A percentile compares a stretch with the other conserved stretches of the same genome.
Evolutionary conservation across 2,888 invertebrate genomes (phyloP).

Genomic region (Chloroclysta siterata): DNA sequence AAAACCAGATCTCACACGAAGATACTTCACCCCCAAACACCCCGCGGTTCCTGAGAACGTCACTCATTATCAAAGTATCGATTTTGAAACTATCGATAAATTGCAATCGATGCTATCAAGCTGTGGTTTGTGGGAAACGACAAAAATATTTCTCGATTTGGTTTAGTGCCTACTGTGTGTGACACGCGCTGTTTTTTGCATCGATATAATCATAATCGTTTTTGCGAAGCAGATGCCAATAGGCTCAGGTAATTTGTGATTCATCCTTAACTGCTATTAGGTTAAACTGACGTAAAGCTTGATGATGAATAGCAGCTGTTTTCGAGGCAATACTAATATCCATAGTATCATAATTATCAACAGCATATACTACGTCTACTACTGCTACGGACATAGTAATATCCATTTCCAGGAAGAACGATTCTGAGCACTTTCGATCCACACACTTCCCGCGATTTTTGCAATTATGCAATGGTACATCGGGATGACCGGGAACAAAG

Average conservation of each 20-base stretch:
- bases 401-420: no score
- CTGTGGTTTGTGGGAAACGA: conserved; percentile 74
- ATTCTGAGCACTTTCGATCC: no score
- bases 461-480: no score
- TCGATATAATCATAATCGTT: background rate
- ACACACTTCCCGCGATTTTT: no score
- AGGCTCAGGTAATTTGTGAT: conserved; percentile 22
- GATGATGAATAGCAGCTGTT: conserved; percentile 1
- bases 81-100: conserved; percentile 64
- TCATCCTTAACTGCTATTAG: conserved; percentile 1
- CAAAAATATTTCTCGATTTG: conserved; percentile 47
- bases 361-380: no score
- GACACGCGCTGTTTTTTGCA: conserved; percentile 48
- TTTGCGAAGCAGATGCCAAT: conserved; percentile 45
- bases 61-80: conserved; percentile 70
- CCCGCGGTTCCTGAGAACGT: conserved; percentile 77
- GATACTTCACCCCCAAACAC: conserved; percentile 71
- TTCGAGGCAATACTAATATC: background rate
- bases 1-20: conserved; percentile 79
- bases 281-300: conserved; percentile 1
- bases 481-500: no score
- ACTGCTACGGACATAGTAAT: no score
- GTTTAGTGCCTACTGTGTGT: conserved; percentile 40
- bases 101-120: conserved; percentile 69
- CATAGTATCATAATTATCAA: background rate